phyloP scores from a whole-genome alignment of 2,113 vertebrate genomes.

The Boulengeromyrus knoepffleri region DNA sequence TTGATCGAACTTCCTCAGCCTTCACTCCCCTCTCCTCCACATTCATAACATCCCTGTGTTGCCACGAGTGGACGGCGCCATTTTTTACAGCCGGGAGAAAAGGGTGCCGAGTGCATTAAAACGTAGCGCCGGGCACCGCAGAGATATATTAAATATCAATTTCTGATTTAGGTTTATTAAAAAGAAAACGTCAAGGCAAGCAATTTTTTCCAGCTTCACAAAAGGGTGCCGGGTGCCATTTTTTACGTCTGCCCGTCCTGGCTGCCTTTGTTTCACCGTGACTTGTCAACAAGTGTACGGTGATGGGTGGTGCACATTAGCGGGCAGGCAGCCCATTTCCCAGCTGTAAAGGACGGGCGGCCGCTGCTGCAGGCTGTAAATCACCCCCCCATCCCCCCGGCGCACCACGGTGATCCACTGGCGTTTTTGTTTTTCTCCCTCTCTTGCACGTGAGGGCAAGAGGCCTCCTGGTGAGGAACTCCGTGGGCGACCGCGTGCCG shows the following conservation, averaged over 20 bases:
- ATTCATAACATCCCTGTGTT: constrained; percentile 32
- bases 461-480: not conserved
- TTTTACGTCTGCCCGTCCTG: constrained; percentile 13
- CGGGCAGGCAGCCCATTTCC: constrained; percentile 22
- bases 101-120: constrained; percentile 43
- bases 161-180: constrained; percentile 51
- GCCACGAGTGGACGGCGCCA: constrained; percentile 15
- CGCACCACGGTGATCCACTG: not conserved
- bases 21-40: constrained; percentile 31
- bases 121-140: constrained; percentile 22
- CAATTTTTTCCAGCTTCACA: constrained; percentile 35
- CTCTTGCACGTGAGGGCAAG: not conserved
- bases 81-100: constrained; percentile 36
- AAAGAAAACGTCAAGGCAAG: constrained; percentile 47
- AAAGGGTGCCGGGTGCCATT: constrained; percentile 27
- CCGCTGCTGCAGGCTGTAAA: constrained; percentile 14
- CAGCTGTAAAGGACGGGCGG: constrained; percentile 20
- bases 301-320: constrained; percentile 28
- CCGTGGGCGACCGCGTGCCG: not conserved
- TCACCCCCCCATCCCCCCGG: not conserved
- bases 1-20: constrained; percentile 50
- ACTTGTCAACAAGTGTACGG: constrained; percentile 24
- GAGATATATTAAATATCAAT: constrained; percentile 44
- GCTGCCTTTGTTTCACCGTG: constrained; percentile 14
- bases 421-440: not conserved